These are phyloP conservation scores for Haliclona indistincta DNA, from an alignment of 37 sponge, comb jelly and placozoan species.

Conservation along the genomic window DNA sequence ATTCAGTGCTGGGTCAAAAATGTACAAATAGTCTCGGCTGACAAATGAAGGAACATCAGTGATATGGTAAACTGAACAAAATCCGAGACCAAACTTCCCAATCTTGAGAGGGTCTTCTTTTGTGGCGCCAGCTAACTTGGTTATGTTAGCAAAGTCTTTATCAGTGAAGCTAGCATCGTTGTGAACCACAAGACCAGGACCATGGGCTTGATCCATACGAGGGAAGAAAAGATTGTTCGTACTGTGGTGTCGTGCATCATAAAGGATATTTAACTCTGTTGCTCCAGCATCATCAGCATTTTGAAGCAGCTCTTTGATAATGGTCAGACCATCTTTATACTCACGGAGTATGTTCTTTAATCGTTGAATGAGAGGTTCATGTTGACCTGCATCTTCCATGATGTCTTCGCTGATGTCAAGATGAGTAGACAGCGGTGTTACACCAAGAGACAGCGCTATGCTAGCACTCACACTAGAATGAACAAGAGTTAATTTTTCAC, in stretches of 20 bases:
- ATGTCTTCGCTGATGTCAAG: slow-evolving; percentile 52
- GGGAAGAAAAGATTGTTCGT: slow-evolving; percentile 37
- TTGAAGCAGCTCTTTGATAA: slow-evolving; percentile 75
- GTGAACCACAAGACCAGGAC: slow-evolving; percentile 62
- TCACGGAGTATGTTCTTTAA: slow-evolving; percentile 69
- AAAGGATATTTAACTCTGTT: slow-evolving; percentile 61
- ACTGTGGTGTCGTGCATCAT: slow-evolving; percentile 48
- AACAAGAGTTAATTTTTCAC: slow-evolving; percentile 11
- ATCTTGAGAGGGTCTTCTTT: slow-evolving; percentile 7
- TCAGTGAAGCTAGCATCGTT: slow-evolving; percentile 64
- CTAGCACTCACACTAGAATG: slow-evolving; percentile 18
- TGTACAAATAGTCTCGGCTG: slow-evolving; percentile 6
- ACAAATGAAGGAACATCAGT: slow-evolving; percentile 44
- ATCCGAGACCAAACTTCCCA: slow-evolving; percentile 38
- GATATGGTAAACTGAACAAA: slow-evolving; percentile 26
- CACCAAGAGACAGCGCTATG: slow-evolving; percentile 10
- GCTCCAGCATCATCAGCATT: slow-evolving; percentile 91
- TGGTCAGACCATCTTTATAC: slow-evolving; percentile 74
- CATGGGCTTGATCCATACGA: slow-evolving; percentile 63
- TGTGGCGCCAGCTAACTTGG: slow-evolving; percentile 73
- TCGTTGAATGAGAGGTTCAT: slow-evolving; percentile 65
- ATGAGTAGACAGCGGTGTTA: slow-evolving; percentile 36
- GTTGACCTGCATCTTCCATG: slow-evolving; percentile 65
- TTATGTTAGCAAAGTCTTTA: slow-evolving; percentile 82
- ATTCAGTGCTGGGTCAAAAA: slow-evolving; percentile 21